phyloP scores from a whole-genome alignment of 37 sponge, comb jelly and placozoan genomes.

The Ianthella basta region DNA sequence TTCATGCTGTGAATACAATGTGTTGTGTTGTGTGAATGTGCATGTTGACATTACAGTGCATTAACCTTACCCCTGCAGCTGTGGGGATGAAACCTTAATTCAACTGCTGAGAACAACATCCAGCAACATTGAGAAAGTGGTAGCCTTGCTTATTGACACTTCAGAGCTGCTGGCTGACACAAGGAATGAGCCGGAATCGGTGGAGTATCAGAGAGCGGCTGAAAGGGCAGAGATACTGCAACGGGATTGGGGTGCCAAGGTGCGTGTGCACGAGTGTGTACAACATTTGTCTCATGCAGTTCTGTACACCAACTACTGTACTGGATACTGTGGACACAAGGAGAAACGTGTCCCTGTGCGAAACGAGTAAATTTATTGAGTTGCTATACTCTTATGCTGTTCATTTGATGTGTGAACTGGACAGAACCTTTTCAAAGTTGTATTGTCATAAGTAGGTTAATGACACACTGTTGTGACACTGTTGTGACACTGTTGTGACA shows the following conservation, averaged over 20 bases:
- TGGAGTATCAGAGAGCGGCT: conserved; percentile 30
- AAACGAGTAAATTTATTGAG: too few species aligned
- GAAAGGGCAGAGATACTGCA: conserved; percentile 68
- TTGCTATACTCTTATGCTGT: too few species aligned
- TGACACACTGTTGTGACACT: too few species aligned
- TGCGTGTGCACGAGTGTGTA: conserved; percentile 15
- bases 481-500: too few species aligned
- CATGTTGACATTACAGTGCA: neutral
- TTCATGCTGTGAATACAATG: too few species aligned
- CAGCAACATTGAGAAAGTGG: conserved; percentile 41
- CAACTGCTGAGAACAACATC: conserved; percentile 48
- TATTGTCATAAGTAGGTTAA: too few species aligned
- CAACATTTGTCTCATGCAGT: too few species aligned
- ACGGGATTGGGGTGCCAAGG: conserved; percentile 88
- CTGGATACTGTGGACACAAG: too few species aligned
- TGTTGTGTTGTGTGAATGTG: neutral
- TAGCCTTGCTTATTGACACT: conserved; percentile 49
- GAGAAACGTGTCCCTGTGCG: too few species aligned
- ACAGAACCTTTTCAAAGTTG: too few species aligned
- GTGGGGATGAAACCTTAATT: conserved; percentile 34
- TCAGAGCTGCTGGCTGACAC: conserved; percentile 48
- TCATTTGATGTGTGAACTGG: too few species aligned
- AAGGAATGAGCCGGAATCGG: neutral
- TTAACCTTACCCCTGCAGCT: neutral
- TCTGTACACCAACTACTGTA: too few species aligned